A percentile compares a stretch with the other conserved stretches of the same genome.
Conservation (phyloP, 2,797 vertebrate species). For the Xerus rutilus region DNA sequence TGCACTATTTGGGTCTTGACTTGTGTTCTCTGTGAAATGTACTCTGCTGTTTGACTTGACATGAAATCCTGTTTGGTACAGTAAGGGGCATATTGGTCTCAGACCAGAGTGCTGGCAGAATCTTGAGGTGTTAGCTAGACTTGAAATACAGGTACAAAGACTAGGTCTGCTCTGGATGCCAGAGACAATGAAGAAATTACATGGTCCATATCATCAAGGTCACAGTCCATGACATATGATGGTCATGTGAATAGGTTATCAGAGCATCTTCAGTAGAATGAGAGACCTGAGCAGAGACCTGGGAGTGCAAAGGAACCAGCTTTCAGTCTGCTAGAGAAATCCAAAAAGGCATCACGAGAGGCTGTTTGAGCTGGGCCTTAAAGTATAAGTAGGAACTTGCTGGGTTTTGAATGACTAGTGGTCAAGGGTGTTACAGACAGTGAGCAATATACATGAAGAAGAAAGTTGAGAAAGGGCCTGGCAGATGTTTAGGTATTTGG, state of each 20-base stretch:
- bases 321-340: background rate
- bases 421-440: background rate
- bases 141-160: background rate
- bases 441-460: background rate
- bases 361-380: background rate
- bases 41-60: background rate
- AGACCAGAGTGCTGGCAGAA: too few species aligned
- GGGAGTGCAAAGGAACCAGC: background rate
- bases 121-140: background rate
- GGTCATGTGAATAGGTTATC: background rate
- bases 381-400: background rate
- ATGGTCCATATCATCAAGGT: background rate
- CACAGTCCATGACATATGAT: background rate
- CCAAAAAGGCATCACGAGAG: background rate
- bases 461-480: background rate
- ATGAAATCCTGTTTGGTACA: background rate
- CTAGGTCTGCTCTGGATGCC: background rate
- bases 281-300: background rate
- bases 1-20: background rate
- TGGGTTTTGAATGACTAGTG: background rate
- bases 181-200: background rate
- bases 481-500: background rate
- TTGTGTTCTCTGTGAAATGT: background rate
- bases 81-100: background rate
- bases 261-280: too few species aligned